A percentile compares a stretch with the other conserved stretches of the same genome.
Evolutionary conservation across 2,888 invertebrate species (phyloP).

Genomic region (Lamproptera curius): DNA sequence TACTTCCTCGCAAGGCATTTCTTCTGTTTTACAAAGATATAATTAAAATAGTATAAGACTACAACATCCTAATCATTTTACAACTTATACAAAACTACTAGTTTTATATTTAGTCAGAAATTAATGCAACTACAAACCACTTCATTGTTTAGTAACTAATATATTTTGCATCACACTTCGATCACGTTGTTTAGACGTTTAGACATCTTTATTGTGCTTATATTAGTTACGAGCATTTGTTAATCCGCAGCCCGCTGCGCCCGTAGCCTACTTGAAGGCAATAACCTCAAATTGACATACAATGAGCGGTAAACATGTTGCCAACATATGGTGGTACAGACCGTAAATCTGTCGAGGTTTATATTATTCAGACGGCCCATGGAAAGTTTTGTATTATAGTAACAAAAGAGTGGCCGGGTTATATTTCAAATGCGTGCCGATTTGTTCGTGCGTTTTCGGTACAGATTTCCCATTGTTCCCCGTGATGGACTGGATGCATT

Average conservation of each 20-base stretch:
- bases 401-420: conserved; percentile 3
- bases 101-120: no score
- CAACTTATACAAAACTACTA: no score
- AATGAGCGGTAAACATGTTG: conserved; percentile 23
- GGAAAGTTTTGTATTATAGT: conserved; percentile 1
- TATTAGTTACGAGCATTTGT: not conserved
- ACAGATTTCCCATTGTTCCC: not conserved
- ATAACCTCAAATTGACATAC: conserved; percentile 20
- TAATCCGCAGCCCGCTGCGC: conserved; percentile 7
- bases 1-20: no score
- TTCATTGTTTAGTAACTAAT: no score
- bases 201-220: not conserved
- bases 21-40: no score
- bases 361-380: conserved; percentile 15
- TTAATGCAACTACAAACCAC: no score
- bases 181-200: no score
- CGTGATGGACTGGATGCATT: not conserved
- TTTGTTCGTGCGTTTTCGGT: not conserved
- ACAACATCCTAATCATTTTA: no score
- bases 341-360: conserved; percentile 23
- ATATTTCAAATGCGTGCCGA: not conserved
- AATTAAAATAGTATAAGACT: no score
- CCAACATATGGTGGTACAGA: conserved; percentile 12
- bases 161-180: no score
- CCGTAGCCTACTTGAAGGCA: conserved; percentile 4